Percentiles rank a stretch among this genome's conserved stretches.
Conservation (phyloP, 2,888 invertebrate species). For the Heliconius charithonia region DNA sequence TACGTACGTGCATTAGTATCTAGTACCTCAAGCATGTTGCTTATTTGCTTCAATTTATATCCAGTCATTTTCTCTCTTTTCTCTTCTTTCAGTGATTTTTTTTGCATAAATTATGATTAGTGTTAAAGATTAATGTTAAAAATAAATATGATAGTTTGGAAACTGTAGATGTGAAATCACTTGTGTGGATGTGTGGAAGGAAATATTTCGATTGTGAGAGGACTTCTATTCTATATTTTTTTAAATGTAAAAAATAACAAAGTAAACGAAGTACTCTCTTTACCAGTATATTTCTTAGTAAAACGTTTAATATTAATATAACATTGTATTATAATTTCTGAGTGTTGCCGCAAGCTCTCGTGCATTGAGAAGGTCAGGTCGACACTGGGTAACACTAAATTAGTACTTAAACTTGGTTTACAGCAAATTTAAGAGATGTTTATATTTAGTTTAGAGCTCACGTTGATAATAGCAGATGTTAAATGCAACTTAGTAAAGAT, state of each 20-base stretch:
- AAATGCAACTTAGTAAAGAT: background rate
- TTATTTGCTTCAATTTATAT: too few relatives aligned
- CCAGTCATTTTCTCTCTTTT: too few relatives aligned
- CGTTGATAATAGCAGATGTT: background rate
- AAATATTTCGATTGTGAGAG: too few relatives aligned
- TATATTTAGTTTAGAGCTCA: background rate
- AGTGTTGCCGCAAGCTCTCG: background rate
- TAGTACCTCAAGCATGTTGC: too few relatives aligned
- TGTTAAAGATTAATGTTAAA: too few relatives aligned
- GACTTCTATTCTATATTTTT: background rate
- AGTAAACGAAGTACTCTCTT: background rate
- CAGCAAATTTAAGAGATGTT: background rate
- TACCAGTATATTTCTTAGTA: background rate
- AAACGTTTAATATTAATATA: background rate
- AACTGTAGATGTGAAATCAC: too few relatives aligned
- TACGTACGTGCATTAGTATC: too few relatives aligned
- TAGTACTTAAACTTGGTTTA: background rate
- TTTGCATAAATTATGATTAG: too few relatives aligned
- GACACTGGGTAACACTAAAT: background rate
- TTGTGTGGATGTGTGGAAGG: too few relatives aligned
- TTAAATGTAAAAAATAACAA: background rate
- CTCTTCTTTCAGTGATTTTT: too few relatives aligned
- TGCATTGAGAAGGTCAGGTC: conserved; percentile 13
- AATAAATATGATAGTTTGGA: too few relatives aligned
- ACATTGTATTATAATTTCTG: conserved; percentile 3